These are phyloP conservation scores for Euglossa dilemma DNA, from an alignment of 1,140 invertebrate genomes.

Conservation along the genomic window DNA sequence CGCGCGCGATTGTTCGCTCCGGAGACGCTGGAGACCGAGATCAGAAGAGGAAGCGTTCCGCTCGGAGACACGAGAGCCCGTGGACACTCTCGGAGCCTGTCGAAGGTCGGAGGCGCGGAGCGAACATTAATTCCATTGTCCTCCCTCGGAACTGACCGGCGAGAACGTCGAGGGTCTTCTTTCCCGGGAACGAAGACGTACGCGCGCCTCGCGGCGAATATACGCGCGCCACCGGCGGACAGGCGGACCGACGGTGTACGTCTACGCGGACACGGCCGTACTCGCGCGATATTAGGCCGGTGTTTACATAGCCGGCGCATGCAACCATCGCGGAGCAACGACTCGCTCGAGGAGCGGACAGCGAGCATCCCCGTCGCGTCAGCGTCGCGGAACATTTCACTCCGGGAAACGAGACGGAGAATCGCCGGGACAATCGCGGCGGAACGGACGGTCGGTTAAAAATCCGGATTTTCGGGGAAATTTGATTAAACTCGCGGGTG, in stretches of 20 bases:
- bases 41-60: too few relatives aligned
- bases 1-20: too few relatives aligned
- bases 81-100: too few relatives aligned
- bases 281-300: conserved; percentile 11
- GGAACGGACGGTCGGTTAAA: neutral
- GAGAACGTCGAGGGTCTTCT: conserved; percentile 7
- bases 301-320: conserved; percentile 11
- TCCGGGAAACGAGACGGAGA: too few relatives aligned
- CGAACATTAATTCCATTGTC: conserved; percentile 45
- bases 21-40: too few relatives aligned
- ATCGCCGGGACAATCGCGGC: neutral
- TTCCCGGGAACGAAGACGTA: conserved; percentile 31
- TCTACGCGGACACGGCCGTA: neutral
- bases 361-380: too few relatives aligned
- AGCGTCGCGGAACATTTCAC: too few relatives aligned
- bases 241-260: neutral
- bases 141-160: neutral
- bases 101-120: conserved; percentile 6
- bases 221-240: neutral
- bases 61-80: too few relatives aligned
- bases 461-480: neutral
- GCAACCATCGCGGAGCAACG: conserved; percentile 6
- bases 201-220: neutral
- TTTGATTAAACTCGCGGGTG: neutral
- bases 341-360: neutral